Base-by-base conservation (phyloP, 2,888 invertebrate genomes). In the Stenodera caucasica region DNA sequence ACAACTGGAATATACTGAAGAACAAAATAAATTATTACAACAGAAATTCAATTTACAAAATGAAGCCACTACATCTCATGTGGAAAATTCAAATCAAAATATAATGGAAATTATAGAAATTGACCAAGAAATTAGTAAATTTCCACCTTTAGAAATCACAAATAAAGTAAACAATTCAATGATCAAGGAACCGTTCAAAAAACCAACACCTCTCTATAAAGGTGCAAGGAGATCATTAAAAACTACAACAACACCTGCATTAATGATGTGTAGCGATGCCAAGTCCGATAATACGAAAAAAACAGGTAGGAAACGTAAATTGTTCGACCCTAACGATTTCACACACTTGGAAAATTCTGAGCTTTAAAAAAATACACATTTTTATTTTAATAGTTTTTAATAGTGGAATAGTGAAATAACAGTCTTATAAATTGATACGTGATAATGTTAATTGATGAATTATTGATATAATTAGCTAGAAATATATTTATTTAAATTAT, bases 401-500 rank as follows among this genome's bases (percentile, higher is more conserved):
- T 30, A 30, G 1, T 9, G 1, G 8, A 30, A 30, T 30, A 9
- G 4, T 2, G 45, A 21, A 35, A 18, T 53, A 33, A 53, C 53
- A 53, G 53, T 53, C 53, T 54, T 58, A 23, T n/a, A 35, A 51
- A 30, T 8, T 26, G 21, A 21, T 50, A 50, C 5, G 21, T 51
- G 14, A 7, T 32, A 14, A 11, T 32, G 23, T 32, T 51, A 29
- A 23, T 52, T 12, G 45, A 14, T 3, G 12, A 50, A 50, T 51
- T 30, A 45, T 8, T 29, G 23, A 52, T 8, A 26, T 8, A 15
- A 32, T 60, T 55, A 63, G 55, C 57, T 54, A 52, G 45, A 60
- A 55, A 91, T 91, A 69, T 90, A 88, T 74, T 90, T 87, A 77
- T 91, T 88, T 64, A 92, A 82, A 59, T 90, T 90, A 78, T 89